A percentile compares a stretch with the other conserved stretches of the same genome.
phyloP scores from a whole-genome alignment of 2,113 vertebrate genomes.

The Phalacrocorax brasilianus region DNA sequence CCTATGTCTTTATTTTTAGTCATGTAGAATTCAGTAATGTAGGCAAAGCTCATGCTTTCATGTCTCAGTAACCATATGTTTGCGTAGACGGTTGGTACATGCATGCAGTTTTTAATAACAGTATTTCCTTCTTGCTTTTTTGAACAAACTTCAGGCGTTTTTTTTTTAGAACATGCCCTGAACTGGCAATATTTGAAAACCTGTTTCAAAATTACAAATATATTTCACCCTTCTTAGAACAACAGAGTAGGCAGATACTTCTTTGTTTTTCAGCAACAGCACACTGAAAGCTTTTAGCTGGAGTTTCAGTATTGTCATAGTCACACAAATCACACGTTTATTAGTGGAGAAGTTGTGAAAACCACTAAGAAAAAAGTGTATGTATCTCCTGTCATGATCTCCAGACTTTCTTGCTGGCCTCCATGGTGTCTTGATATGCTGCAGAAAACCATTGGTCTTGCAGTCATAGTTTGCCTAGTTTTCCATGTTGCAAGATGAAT shows the following conservation, averaged over 20 bases:
- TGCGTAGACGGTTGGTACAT: neutral
- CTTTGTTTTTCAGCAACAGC: neutral
- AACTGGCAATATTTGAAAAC: neutral
- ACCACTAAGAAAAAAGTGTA: neutral
- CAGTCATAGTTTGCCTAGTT: neutral
- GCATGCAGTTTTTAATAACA: neutral
- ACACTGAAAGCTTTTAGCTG: neutral
- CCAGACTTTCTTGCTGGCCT: neutral
- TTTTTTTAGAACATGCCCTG: neutral
- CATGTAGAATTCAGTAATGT: neutral
- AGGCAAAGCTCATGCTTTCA: neutral
- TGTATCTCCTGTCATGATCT: rapidly evolving
- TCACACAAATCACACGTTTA: neutral
- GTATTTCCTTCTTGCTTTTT: neutral
- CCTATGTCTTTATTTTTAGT: neutral
- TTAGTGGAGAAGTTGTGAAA: neutral
- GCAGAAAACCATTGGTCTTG: neutral
- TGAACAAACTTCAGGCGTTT: neutral
- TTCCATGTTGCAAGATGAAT: neutral
- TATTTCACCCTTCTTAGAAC: neutral
- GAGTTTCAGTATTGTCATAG: neutral
- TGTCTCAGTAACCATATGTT: neutral
- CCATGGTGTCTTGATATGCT: neutral
- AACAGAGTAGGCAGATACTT: rapidly evolving
- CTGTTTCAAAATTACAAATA: neutral